Evolutionary conservation across 30 jellyfish, hydroid and myxozoan species (phyloP).

Genomic region (Clytia hemisphaerica): DNA sequence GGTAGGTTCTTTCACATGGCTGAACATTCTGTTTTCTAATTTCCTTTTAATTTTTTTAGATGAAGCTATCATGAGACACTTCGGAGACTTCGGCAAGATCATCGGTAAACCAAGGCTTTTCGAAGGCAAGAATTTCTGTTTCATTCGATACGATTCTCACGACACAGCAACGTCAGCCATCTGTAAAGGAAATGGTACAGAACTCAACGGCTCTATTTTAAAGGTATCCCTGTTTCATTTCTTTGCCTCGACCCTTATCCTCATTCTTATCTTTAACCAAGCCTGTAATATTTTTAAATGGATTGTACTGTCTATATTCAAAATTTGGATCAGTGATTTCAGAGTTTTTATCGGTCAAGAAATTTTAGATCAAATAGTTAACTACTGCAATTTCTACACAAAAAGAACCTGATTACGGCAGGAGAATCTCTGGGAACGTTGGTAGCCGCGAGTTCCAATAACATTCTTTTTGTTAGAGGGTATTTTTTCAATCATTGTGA

Average conservation of each 20-base stretch:
- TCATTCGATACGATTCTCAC: constrained; percentile 28
- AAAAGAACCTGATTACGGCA: too few relatives aligned
- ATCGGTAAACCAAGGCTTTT: constrained; percentile 24
- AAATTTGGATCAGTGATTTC: too few relatives aligned
- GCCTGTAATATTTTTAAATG: too few relatives aligned
- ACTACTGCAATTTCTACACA: too few relatives aligned
- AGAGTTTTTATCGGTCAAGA: too few relatives aligned
- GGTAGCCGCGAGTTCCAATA: too few relatives aligned
- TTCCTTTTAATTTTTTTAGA: constrained; percentile 2
- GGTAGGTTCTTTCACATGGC: neutral
- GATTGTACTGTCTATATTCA: neutral
- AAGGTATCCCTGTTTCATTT: constrained; percentile 30
- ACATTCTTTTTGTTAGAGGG: too few relatives aligned
- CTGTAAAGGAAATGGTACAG: constrained; percentile 82
- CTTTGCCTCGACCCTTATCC: neutral
- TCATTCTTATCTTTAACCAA: too few relatives aligned
- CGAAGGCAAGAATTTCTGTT: constrained; percentile 27
- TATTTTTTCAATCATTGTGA: too few relatives aligned
- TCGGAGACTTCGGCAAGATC: constrained; percentile 17
- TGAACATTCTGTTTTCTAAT: neutral
- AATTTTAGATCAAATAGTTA: too few relatives aligned
- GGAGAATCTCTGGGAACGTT: too few relatives aligned
- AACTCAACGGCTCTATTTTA: constrained; percentile 63
- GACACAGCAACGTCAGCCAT: constrained; percentile 98
- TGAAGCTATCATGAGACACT: constrained; percentile 13